Evolutionary conservation across 2,888 invertebrate genomes (phyloP), one percentile per base, ranked within the genome.

Genomic region (Heliconius ethilla): DNA sequence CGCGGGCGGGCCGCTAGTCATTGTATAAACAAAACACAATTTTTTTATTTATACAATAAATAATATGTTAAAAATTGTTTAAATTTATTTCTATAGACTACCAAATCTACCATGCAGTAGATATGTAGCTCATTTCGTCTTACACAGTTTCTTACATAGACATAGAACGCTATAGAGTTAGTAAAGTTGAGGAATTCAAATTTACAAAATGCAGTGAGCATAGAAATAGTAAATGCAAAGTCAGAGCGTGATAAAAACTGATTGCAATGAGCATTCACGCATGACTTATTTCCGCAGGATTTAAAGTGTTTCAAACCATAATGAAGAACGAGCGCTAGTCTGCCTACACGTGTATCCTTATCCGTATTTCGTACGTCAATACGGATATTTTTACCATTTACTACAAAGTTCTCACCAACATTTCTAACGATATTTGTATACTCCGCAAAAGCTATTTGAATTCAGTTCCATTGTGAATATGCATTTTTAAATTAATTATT

Each of bases 291-390:
- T 62, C 70, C 62, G 29, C 37, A 62, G 70, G 62, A 29, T 65
- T 76, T 40, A 73, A 65, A 76, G 37, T 40, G 27, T 33, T 77
- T 66, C 37, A 55, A 66, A 29, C 66, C 55, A 59, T 77, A 77
- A 67, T 72, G 70, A 76, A 76, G 70, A 79, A 73, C 59, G 72
- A n/a, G 74, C 37, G 40, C 37, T 63, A 74, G 40, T 73, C 73
- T 73, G 73, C 62, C 63, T 27, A 74, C 33, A 15, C 72, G n/a
- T 33, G 59, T 59, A 59, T 72, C 59, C 29, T n/a, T 59, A 72
- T 51, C 51, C 51, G 15, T 45, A 18, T 45, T 45, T 15, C 45
- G 51, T 18, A 51, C 18, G 51, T 51, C 51, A 51, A 51, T 55
- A 72, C 13, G 33, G 55, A 72, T 72, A 72, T 72, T 72, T 72